phyloP scores from a whole-genome alignment of 2,888 invertebrate species.

The Ormyrus thymus region DNA sequence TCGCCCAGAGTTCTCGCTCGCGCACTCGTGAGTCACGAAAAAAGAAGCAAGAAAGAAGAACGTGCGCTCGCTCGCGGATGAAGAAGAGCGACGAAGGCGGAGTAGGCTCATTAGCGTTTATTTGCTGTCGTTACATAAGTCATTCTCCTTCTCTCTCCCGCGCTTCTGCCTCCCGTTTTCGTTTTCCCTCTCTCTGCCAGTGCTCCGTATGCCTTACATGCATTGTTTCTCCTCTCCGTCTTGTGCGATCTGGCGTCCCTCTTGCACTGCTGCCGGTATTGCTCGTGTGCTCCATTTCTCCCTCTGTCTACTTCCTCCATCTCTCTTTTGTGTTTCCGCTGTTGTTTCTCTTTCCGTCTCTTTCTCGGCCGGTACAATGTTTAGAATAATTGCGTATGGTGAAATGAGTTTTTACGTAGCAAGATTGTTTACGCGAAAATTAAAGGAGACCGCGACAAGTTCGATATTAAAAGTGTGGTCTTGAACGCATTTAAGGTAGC shows the following conservation, averaged over 20 bases:
- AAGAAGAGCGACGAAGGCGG: slow-evolving; percentile 62
- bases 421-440: slow-evolving; percentile 1
- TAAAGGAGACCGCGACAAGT: not conserved
- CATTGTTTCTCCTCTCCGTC: slow-evolving; percentile 40
- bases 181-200: not conserved
- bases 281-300: not conserved
- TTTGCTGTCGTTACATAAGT: slow-evolving; percentile 74
- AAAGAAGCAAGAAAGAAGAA: slow-evolving; percentile 1
- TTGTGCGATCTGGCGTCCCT: slow-evolving; percentile 42
- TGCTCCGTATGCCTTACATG: slow-evolving; percentile 18
- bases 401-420: no score
- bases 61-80: slow-evolving; percentile 6
- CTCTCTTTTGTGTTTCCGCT: not conserved
- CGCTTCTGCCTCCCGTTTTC: not conserved
- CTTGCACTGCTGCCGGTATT: not conserved
- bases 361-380: not conserved
- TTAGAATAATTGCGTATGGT: slow-evolving; percentile 14
- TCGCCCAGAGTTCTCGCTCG: not conserved
- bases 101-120: slow-evolving; percentile 73
- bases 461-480: no score
- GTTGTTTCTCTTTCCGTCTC: no score
- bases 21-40: slow-evolving; percentile 20
- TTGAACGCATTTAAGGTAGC: no score
- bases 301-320: not conserved
- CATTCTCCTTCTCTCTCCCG: slow-evolving; percentile 56